Percentiles rank a stretch among this genome's conserved stretches.
These are phyloP conservation scores for Orius insidiosus DNA, from an alignment of 1,140 invertebrate species.

Conservation along the genomic window DNA sequence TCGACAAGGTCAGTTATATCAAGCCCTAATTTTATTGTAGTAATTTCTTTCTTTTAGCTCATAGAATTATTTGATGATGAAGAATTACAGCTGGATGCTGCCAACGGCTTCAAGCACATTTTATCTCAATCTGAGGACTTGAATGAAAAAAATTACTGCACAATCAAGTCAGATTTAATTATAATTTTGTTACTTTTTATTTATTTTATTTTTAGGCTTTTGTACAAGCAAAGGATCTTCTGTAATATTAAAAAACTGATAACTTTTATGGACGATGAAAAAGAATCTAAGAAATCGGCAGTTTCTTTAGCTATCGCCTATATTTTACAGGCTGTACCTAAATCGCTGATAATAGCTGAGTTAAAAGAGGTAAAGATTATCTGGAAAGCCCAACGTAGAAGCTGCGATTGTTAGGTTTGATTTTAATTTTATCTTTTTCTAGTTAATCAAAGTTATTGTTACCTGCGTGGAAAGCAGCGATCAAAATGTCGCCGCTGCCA, in stretches of 20 bases:
- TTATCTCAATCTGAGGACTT: neutral
- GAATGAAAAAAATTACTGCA: neutral
- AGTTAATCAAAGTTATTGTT: slow-evolving; percentile 47
- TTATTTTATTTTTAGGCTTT: slow-evolving; percentile 21
- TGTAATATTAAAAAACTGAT: slow-evolving; percentile 9
- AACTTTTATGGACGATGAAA: neutral
- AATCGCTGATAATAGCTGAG: too few relatives aligned
- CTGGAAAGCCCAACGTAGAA: slow-evolving; percentile 4
- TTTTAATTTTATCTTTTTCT: slow-evolving; percentile 23
- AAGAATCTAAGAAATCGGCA: neutral
- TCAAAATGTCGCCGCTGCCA: slow-evolving; percentile 33
- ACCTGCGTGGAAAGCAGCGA: slow-evolving; percentile 41
- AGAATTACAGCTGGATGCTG: neutral
- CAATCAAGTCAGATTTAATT: neutral
- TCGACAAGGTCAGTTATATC: neutral
- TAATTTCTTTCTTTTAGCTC: neutral
- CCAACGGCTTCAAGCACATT: neutral
- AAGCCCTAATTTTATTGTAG: neutral
- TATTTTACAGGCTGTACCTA: neutral
- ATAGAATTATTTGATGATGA: neutral
- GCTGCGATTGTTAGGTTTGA: too few relatives aligned
- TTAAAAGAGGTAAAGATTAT: neutral
- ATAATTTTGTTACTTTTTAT: neutral
- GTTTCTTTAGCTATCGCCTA: neutral
- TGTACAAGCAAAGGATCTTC: slow-evolving; percentile 24